Base-by-base conservation (phyloP, 2,888 invertebrate genomes). In the Drosophila dives region DNA sequence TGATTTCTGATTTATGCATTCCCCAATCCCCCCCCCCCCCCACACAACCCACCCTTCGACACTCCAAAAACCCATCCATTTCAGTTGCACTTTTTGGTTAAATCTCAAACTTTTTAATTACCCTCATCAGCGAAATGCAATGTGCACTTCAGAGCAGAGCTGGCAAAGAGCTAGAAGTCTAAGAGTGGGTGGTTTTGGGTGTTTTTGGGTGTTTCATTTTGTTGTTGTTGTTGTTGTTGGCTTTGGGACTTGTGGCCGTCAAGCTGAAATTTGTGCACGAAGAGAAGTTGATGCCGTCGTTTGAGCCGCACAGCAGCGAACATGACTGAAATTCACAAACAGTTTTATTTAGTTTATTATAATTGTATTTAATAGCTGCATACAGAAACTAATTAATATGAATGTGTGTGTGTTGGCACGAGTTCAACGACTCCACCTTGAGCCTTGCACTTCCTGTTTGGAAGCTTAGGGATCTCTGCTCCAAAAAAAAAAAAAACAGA, bases 61-160 rank as follows among this genome's bases (percentile, higher is more conserved):
- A 50, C 45, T 53, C 45, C 48, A 55, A 64, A 36, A 29, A 3
- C 54, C 55, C 38, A 55, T 32, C 23, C 69, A 51, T 65, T 65
- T 75, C 67, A 70, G 59, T 67, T 82, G 81, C 81, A 75, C 72
- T 68, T 75, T 81, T 75, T 42, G 77, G 72, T 60, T 56, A 64
- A 29, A 60, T 63, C 65, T 33, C 63, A 83, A 87, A 87, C 77
- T 90, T 87, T 90, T 90, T 90, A 87, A 87, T 87, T 87, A 87
- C 90, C 89, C 87, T 80, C 87, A 87, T 90, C 87, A 89, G 81
- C 86, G 72, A 86, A 88, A 75, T 77, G 77, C 81, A 83, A 64
- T 75, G 75, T 73, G 64, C 77, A 71, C 72, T 73, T 62, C 34
- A 63, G 48, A 45, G 60, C 23, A 58, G 42, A 45, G 64, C 76